phyloP scores from a whole-genome alignment of 2,888 invertebrate genomes.

The Phaedon cochleariae region DNA sequence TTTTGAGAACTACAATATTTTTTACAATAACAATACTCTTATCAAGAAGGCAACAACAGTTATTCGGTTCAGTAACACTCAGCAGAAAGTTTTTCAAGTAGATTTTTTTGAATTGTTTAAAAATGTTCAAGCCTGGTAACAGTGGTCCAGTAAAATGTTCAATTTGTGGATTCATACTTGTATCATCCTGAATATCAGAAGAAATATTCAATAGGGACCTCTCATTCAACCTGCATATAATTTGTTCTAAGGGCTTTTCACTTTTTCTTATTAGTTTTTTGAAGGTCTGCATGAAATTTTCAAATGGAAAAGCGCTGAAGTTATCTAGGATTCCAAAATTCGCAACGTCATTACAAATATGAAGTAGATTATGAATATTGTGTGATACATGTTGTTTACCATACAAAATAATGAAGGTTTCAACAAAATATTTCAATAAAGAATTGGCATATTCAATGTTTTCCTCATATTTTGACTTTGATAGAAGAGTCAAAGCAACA shows the following conservation, averaged over 20 bases:
- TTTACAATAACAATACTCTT: conserved; percentile 4
- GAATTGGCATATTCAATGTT: conserved; percentile 24
- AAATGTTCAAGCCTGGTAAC: not conserved
- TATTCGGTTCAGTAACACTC: conserved; percentile 8
- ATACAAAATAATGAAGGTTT: conserved; percentile 37
- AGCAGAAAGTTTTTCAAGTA: not conserved
- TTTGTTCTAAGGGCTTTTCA: conserved; percentile 2
- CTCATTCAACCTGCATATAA: conserved; percentile 4
- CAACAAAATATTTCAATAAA: conserved; percentile 35
- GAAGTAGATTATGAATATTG: conserved; percentile 4
- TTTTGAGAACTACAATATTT: no score
- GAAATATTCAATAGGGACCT: not conserved
- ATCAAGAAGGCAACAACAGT: conserved; percentile 10
- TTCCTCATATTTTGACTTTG: not conserved
- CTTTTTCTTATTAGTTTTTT: conserved; percentile 5
- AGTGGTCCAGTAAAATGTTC: conserved; percentile 6
- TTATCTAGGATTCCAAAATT: conserved; percentile 19
- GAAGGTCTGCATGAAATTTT: conserved; percentile 10
- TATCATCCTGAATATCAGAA: not conserved
- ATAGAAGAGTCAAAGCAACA: conserved; percentile 9
- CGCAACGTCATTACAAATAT: not conserved
- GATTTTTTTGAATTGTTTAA: not conserved
- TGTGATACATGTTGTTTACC: conserved; percentile 11
- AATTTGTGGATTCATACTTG: not conserved
- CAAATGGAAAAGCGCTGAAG: conserved; percentile 17